phyloP scores from a whole-genome alignment of 2,888 invertebrate species.

The Iphiclides podalirius region DNA sequence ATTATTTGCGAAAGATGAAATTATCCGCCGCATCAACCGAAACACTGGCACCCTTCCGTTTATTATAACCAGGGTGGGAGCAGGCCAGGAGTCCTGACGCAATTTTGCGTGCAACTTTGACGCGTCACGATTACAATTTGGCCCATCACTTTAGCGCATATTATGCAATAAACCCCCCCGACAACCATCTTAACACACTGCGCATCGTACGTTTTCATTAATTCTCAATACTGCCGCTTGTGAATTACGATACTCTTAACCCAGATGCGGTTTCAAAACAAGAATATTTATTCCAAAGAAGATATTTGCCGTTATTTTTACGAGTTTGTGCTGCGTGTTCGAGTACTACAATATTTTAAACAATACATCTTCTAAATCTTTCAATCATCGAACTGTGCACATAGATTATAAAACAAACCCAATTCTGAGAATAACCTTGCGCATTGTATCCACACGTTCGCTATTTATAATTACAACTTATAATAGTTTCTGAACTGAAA shows the following conservation, averaged over 20 bases:
- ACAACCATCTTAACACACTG: conserved; percentile 20
- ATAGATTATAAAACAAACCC: conserved; percentile 60
- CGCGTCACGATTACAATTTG: conserved; percentile 21
- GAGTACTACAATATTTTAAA: conserved; percentile 39
- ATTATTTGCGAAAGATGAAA: conserved; percentile 63
- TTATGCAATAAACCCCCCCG: conserved; percentile 17
- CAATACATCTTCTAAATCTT: conserved; percentile 50
- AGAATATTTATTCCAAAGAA: conserved; percentile 47
- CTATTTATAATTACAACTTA: conserved; percentile 75
- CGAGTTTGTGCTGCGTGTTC: conserved; percentile 28
- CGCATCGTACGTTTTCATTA: conserved; percentile 42
- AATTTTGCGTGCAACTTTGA: conserved; percentile 23
- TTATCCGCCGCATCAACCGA: conserved; percentile 53
- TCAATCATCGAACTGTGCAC: conserved; percentile 54
- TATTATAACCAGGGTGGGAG: conserved; percentile 25
- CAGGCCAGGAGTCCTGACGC: conserved; percentile 4
- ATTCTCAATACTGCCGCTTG: conserved; percentile 29
- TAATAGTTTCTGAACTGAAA: conserved; percentile 42
- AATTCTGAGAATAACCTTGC: conserved; percentile 71
- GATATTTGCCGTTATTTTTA: conserved; percentile 42
- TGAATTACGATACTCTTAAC: conserved; percentile 55
- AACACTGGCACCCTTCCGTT: conserved; percentile 41
- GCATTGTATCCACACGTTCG: conserved; percentile 71
- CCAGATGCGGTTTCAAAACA: conserved; percentile 53
- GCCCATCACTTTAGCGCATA: conserved; percentile 5